Percentiles rank a stretch among this genome's conserved stretches.
These are phyloP conservation scores for Nyctibius grandis DNA, from an alignment of 2,797 vertebrate genomes.

Conservation along the genomic window DNA sequence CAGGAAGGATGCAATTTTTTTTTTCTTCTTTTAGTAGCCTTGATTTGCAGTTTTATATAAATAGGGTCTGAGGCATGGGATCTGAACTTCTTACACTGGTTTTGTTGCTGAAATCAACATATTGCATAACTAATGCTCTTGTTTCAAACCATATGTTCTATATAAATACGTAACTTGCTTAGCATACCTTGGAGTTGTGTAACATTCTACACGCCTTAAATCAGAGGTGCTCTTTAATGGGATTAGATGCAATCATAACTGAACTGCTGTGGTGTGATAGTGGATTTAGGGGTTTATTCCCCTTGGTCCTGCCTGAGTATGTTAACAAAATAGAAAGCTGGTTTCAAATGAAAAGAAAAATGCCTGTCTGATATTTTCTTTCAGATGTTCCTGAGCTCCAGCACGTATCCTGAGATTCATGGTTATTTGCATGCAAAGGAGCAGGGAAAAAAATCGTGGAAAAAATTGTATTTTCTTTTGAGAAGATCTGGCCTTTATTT, in stretches of 20 bases:
- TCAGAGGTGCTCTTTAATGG: not conserved
- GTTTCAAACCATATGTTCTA: conserved; percentile 33
- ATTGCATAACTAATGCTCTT: conserved; percentile 31
- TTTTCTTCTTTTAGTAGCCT: not conserved
- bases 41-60: conserved; percentile 22
- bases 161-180: conserved; percentile 11
- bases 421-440: conserved; percentile 93
- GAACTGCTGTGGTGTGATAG: not conserved
- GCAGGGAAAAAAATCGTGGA: conserved; percentile 93
- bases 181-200: conserved; percentile 16
- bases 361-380: conserved; percentile 19
- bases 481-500: conserved; percentile 96
- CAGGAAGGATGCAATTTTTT: not conserved
- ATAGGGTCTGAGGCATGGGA: not conserved
- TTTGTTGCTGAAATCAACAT: conserved; percentile 5
- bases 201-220: not conserved
- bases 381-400: conserved; percentile 93
- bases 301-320: not conserved
- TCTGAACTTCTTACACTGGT: conserved; percentile 1
- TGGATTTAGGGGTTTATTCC: not conserved
- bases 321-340: not conserved
- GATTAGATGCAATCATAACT: not conserved
- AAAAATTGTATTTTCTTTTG: conserved; percentile 92
- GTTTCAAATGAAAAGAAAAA: not conserved
- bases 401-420: conserved; percentile 93